phyloP scores from a whole-genome alignment of 2,113 vertebrate genomes.

The Pollachius pollachius region DNA sequence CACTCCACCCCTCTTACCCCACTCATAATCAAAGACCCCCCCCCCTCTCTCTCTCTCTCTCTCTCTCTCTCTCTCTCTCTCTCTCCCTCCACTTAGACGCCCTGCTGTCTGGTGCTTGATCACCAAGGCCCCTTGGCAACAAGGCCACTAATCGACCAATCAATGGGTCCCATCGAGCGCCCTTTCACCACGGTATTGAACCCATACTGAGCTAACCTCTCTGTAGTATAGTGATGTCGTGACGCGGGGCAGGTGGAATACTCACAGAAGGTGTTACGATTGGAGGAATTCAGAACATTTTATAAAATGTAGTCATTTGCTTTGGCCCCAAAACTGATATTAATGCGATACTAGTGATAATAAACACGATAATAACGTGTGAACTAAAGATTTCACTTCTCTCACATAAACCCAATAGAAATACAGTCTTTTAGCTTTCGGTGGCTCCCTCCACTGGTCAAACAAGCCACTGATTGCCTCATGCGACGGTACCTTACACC shows the following conservation, averaged over 20 bases:
- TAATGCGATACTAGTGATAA: not conserved
- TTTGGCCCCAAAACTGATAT: not conserved
- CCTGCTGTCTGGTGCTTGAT: conserved; percentile 62
- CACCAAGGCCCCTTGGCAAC: conserved; percentile 24
- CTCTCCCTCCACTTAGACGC: conserved; percentile 71
- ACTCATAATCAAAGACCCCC: conserved; percentile 48
- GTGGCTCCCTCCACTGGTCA: conserved; percentile 36
- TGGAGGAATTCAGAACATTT: not conserved
- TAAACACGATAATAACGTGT: no score
- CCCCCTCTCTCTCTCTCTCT: conserved; percentile 19
- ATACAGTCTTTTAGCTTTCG: not conserved
- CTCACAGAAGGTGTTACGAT: no score
- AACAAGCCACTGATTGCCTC: conserved; percentile 16
- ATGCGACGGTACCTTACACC: conserved; percentile 15
- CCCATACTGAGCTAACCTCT: no score
- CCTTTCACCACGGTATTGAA: conserved; percentile 12
- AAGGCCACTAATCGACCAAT: conserved; percentile 51
- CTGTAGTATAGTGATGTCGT: no score
- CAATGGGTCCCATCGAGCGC: conserved; percentile 50
- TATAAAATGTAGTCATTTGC: not conserved
- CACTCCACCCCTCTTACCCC: conserved; percentile 13
- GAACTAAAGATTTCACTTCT: no score
- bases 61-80: not conserved
- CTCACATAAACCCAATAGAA: not conserved
- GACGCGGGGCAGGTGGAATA: no score